A percentile compares a stretch with the other conserved stretches of the same genome.
Evolutionary conservation across 1,140 invertebrate species (phyloP).

Genomic region (Acromyrmex echinatior): DNA sequence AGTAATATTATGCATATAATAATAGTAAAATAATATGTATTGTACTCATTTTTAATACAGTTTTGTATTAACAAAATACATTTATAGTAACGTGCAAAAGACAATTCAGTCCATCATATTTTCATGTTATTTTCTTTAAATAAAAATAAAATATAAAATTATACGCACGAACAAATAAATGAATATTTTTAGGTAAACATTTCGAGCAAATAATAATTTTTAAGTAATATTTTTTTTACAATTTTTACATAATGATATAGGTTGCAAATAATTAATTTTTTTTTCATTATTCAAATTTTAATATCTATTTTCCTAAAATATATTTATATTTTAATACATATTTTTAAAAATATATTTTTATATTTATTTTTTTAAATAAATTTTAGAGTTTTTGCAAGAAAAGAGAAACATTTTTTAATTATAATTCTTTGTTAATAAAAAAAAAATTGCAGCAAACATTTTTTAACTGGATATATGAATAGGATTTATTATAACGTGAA

Average conservation of each 20-base stretch:
- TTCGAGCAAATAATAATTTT: not conserved
- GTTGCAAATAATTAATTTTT: not conserved
- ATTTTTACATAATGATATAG: not conserved
- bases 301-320: not conserved
- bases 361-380: not conserved
- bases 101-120: not conserved
- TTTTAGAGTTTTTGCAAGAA: not conserved
- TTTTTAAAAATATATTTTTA: not conserved
- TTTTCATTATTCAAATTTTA: not conserved
- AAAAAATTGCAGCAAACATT: conserved; percentile 16
- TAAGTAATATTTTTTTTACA: not conserved
- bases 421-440: conserved; percentile 10
- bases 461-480: conserved; percentile 18
- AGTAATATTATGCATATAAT: not conserved
- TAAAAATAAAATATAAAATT: not conserved
- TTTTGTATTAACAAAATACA: not conserved
- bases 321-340: not conserved
- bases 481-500: conserved; percentile 25
- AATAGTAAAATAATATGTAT: not conserved
- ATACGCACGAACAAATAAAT: not conserved
- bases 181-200: not conserved
- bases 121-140: not conserved
- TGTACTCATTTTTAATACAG: not conserved
- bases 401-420: not conserved
- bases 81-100: not conserved